Evolutionary conservation across 2,797 vertebrate genomes (phyloP).

Genomic region (Epinephelus malabaricus): DNA sequence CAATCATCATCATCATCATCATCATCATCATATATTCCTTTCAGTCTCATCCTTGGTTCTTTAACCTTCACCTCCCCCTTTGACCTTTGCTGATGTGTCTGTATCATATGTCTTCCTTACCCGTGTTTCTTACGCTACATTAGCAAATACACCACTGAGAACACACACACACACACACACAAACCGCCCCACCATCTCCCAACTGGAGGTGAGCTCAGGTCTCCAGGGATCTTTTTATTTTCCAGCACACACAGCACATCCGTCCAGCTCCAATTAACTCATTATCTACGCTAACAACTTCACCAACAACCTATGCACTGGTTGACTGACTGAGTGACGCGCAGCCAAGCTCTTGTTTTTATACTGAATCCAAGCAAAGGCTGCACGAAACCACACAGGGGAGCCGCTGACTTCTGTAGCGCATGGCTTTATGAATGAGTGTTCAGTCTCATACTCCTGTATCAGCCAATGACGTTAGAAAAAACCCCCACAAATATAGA

Average conservation of each 20-base stretch:
- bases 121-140: slow-evolving; percentile 78
- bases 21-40: background rate
- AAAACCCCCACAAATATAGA: background rate
- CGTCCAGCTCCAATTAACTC: slow-evolving; percentile 81
- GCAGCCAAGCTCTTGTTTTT: slow-evolving; percentile 38
- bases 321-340: slow-evolving; percentile 56
- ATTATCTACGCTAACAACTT: slow-evolving; percentile 78
- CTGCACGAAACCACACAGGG: slow-evolving; percentile 7
- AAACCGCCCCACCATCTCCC: slow-evolving; percentile 53
- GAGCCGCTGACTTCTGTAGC: slow-evolving; percentile 1
- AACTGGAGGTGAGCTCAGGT: slow-evolving; percentile 69
- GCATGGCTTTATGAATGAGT: slow-evolving; percentile 11
- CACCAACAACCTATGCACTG: slow-evolving; percentile 51
- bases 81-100: slow-evolving; percentile 49
- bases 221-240: slow-evolving; percentile 83
- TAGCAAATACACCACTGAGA: slow-evolving; percentile 83
- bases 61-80: slow-evolving; percentile 29
- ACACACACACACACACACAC: background rate
- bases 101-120: slow-evolving; percentile 9
- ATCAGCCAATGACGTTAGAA: background rate
- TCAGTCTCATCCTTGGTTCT: background rate
- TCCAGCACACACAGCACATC: slow-evolving; percentile 81
- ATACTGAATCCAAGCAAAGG: background rate
- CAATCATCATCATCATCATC: background rate
- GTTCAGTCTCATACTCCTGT: background rate